Conservation (phyloP, 2,113 vertebrate species). For the Turdus rufiventris region DNA sequence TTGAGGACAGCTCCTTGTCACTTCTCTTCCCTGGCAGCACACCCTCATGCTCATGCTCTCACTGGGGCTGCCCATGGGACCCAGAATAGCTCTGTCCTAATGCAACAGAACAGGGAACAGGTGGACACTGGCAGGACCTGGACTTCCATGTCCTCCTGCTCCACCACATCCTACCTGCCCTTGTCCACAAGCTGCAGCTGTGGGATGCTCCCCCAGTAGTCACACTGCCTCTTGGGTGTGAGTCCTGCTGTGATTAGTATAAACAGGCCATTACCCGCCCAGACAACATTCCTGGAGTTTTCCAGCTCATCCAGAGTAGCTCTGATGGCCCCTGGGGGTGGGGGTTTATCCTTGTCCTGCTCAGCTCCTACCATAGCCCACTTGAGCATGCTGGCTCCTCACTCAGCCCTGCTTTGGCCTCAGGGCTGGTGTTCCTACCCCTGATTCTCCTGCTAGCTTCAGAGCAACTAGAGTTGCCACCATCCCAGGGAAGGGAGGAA, state of each 20-base stretch:
- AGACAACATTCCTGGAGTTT: not conserved
- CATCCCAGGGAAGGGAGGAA: not conserved
- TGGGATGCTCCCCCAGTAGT: not conserved
- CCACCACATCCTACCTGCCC: not conserved
- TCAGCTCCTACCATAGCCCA: not conserved
- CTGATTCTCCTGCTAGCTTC: not conserved
- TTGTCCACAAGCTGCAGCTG: not conserved
- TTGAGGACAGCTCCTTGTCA: not conserved
- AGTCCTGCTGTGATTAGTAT: not conserved
- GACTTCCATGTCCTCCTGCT: not conserved
- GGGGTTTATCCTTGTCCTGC: rapidly evolving
- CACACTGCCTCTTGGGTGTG: rapidly evolving
- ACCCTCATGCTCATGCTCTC: rapidly evolving
- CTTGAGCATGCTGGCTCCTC: not conserved
- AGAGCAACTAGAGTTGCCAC: not conserved
- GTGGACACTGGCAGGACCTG: not conserved
- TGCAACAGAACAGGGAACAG: not conserved
- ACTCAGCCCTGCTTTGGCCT: not conserved
- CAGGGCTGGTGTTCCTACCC: not conserved
- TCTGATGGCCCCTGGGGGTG: rapidly evolving
- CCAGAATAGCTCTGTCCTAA: not conserved
- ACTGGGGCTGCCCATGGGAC: not conserved
- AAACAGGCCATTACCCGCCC: not conserved
- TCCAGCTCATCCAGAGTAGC: not conserved
- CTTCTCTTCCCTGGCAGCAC: not conserved